Conservation (phyloP, 2,888 invertebrate genomes). For the Erannis defoliaria region DNA sequence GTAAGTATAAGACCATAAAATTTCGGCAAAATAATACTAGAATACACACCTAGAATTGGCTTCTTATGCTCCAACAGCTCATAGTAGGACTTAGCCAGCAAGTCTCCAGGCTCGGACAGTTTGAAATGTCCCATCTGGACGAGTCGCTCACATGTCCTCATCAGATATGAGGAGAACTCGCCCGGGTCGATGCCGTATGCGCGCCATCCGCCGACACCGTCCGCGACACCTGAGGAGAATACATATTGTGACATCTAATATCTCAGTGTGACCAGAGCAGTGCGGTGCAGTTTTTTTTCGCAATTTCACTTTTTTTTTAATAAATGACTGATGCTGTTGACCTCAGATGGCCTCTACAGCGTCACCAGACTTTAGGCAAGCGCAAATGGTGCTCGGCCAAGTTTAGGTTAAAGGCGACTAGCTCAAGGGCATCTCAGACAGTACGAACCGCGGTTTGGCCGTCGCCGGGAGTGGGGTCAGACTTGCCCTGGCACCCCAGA, state of each 20-base stretch:
- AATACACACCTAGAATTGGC: constrained; percentile 92
- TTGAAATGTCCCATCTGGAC: constrained; percentile 96
- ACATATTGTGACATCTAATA: not conserved
- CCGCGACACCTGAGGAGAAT: constrained; percentile 94
- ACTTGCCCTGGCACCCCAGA: no score
- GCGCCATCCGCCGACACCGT: constrained; percentile 99
- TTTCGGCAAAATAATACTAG: not conserved
- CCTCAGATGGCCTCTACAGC: no score
- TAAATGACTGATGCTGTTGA: no score
- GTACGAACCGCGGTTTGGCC: no score
- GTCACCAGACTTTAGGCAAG: no score
- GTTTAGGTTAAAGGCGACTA: no score
- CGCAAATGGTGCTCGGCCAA: no score
- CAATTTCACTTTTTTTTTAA: no score
- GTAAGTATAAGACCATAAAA: not conserved
- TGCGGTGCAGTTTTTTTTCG: no score
- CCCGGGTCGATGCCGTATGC: constrained; percentile 99
- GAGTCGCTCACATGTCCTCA: constrained; percentile 97
- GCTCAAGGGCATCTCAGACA: no score
- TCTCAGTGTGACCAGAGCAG: no score
- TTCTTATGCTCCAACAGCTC: constrained; percentile 97
- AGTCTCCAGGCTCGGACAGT: constrained; percentile 94
- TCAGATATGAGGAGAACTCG: constrained; percentile 96
- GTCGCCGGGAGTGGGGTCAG: no score
- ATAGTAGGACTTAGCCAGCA: constrained; percentile 96